These are phyloP conservation scores for Etia nguti DNA, from an alignment of 2,113 vertebrate genomes.

Conservation along the genomic window DNA sequence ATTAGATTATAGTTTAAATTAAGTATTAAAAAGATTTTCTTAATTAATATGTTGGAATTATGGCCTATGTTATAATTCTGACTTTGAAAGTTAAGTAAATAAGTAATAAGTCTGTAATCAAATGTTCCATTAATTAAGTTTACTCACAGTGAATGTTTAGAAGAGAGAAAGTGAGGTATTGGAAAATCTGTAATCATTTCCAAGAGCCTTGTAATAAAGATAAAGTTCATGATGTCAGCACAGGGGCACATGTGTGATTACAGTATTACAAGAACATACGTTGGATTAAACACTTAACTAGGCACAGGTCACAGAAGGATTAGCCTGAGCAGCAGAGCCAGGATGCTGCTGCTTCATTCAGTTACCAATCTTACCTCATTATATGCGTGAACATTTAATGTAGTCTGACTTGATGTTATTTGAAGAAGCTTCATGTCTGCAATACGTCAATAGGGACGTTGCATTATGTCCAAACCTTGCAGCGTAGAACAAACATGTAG, in stretches of 20 bases:
- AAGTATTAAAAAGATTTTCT: background rate
- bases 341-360: background rate
- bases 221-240: background rate
- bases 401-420: background rate
- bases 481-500: background rate
- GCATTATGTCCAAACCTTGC: background rate
- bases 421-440: background rate
- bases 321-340: background rate
- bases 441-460: background rate
- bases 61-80: background rate
- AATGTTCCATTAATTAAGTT: background rate
- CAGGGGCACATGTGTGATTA: background rate
- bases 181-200: background rate
- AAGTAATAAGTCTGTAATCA: background rate
- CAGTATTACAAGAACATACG: background rate
- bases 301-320: background rate
- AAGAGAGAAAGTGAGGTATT: background rate
- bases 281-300: background rate
- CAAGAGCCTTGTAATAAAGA: background rate
- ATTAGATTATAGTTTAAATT: background rate
- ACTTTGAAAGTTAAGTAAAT: background rate
- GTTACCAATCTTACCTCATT: background rate
- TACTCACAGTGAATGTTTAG: background rate
- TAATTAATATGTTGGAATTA: background rate
- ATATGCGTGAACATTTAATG: background rate